phyloP scores from a whole-genome alignment of 2,888 invertebrate genomes.

The Hyles lineata region DNA sequence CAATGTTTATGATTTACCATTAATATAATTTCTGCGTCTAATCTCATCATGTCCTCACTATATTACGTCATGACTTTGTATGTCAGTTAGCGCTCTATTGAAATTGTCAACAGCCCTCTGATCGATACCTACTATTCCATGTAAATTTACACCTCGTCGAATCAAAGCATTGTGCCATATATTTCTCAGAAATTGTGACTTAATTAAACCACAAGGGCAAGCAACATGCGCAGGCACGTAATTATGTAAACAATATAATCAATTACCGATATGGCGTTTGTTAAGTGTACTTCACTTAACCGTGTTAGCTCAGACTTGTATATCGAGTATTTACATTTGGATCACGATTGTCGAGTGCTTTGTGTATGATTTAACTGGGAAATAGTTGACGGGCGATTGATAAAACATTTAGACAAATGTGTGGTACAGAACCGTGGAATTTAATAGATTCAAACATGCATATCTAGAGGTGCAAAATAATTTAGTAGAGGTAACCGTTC shows the following conservation, averaged over 20 bases:
- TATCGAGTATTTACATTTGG: slow-evolving; percentile 2
- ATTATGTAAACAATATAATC: slow-evolving; percentile 24
- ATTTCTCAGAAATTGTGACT: background rate
- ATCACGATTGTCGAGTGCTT: background rate
- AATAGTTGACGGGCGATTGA: background rate
- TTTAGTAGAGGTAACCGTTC: no score
- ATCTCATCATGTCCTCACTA: no score
- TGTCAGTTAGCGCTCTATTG: no score
- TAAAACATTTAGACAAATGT: background rate
- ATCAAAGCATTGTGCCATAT: background rate
- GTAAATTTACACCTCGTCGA: slow-evolving; percentile 1
- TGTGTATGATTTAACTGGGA: slow-evolving; percentile 1
- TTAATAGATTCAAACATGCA: no score
- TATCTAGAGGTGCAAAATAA: no score
- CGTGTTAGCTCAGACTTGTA: background rate
- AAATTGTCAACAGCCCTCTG: background rate
- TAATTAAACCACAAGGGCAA: slow-evolving; percentile 7
- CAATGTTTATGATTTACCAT: no score
- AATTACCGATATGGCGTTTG: slow-evolving; percentile 11
- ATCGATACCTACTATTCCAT: background rate
- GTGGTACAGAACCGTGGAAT: no score
- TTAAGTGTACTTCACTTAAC: slow-evolving; percentile 8
- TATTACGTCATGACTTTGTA: no score
- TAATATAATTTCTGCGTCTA: no score
- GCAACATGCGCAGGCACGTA: slow-evolving; percentile 1